Evolutionary conservation across 2,113 vertebrate genomes (phyloP).

Genomic region (Phyllostomus discolor): DNA sequence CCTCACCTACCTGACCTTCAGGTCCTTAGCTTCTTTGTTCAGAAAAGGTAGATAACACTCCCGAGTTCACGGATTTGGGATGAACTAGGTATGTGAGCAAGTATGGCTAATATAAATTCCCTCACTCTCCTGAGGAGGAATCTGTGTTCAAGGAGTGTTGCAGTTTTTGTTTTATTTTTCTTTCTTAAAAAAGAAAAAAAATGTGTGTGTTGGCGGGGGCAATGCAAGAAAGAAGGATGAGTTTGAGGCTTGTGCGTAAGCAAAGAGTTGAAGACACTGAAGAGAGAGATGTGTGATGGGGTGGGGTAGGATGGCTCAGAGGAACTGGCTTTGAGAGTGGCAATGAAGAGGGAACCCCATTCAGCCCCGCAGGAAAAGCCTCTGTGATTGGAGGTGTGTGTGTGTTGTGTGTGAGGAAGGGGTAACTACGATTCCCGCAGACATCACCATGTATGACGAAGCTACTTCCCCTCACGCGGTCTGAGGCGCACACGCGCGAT

Average conservation of each 20-base stretch:
- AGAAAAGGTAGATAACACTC: background rate
- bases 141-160: background rate
- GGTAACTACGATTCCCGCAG: background rate
- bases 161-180: background rate
- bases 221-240: background rate
- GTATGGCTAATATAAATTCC: background rate
- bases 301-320: background rate
- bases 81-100: background rate
- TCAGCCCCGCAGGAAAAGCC: background rate
- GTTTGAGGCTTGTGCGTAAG: background rate
- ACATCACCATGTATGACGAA: slow-evolving; percentile 57
- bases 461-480: slow-evolving; percentile 28
- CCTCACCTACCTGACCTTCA: background rate
- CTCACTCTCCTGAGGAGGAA: background rate
- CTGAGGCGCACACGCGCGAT: slow-evolving; percentile 1
- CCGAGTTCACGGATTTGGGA: background rate
- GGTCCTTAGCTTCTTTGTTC: background rate
- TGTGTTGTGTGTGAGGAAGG: background rate
- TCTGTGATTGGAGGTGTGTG: background rate
- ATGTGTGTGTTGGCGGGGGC: background rate
- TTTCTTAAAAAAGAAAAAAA: background rate
- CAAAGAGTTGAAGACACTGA: background rate
- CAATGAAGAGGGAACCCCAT: background rate
- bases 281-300: background rate
- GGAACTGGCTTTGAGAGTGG: background rate